A percentile compares a stretch with the other conserved stretches of the same genome.
phyloP scores from a whole-genome alignment of 2,888 invertebrate genomes.

The Glaucopsyche alexis region DNA sequence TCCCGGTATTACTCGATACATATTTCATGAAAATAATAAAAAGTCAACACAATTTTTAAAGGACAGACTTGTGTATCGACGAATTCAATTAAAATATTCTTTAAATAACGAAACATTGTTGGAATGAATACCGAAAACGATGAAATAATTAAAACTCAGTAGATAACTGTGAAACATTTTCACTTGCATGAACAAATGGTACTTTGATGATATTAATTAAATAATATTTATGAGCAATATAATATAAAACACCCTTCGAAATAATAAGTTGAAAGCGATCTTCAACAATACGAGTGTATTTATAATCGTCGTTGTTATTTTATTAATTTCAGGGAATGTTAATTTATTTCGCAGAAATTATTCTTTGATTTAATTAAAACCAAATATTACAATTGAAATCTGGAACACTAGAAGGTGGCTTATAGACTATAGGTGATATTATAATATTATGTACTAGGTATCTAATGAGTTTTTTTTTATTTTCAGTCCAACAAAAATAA shows the following conservation, averaged over 20 bases:
- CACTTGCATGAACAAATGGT: slow-evolving; percentile 1
- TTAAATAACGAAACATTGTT: neutral
- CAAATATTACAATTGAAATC: too few species aligned
- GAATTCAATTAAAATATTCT: neutral
- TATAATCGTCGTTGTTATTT: neutral
- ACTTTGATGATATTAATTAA: slow-evolving; percentile 1
- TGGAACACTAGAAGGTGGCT: too few species aligned
- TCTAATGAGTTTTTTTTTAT: too few species aligned
- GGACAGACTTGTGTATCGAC: neutral
- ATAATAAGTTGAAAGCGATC: neutral
- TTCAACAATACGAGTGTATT: neutral
- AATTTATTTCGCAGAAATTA: too few species aligned
- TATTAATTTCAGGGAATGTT: neutral
- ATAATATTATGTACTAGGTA: too few species aligned
- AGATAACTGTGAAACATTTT: neutral
- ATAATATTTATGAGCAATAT: neutral
- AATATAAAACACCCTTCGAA: neutral
- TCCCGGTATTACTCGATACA: neutral
- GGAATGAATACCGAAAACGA: neutral
- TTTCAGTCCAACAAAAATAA: too few species aligned
- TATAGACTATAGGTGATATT: too few species aligned
- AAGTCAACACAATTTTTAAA: neutral
- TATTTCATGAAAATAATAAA: neutral
- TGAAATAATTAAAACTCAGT: neutral
- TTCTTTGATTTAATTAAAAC: too few species aligned